Conservation (phyloP, 2,113 vertebrate species). For the Oryzias melastigma region DNA sequence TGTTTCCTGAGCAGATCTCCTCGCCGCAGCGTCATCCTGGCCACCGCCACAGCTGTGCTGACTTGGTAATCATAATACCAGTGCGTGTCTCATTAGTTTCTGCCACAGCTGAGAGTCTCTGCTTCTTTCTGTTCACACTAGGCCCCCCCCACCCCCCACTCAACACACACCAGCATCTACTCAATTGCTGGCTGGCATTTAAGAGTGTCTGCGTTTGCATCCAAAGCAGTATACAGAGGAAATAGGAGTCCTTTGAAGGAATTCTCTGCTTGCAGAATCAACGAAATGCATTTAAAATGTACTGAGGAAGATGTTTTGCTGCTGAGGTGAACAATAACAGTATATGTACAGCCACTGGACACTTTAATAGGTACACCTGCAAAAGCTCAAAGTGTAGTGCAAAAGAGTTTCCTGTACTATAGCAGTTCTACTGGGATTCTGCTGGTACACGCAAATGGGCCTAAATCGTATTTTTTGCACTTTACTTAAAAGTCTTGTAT, state of each 20-base stretch:
- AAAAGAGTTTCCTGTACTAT: no score
- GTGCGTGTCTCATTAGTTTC: constrained; percentile 73
- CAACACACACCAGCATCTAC: constrained; percentile 29
- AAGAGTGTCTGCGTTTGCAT: constrained; percentile 64
- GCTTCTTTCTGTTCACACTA: constrained; percentile 38
- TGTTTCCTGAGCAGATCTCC: constrained; percentile 45
- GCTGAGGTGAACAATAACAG: constrained; percentile 50
- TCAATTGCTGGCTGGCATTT: constrained; percentile 70
- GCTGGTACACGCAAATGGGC: no score
- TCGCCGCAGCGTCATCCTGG: constrained; percentile 13
- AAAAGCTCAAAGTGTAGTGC: no score
- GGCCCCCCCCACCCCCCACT: constrained; percentile 9
- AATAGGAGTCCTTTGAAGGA: constrained; percentile 73
- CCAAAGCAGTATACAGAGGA: constrained; percentile 71
- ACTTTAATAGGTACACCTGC: no score
- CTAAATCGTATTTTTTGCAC: no score
- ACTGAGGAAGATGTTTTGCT: constrained; percentile 68
- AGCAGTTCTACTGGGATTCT: no score
- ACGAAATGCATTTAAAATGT: constrained; percentile 68
- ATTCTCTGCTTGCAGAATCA: constrained; percentile 68
- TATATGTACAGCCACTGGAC: constrained; percentile 29
- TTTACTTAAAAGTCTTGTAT: no score
- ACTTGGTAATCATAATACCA: constrained; percentile 74
- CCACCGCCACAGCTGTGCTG: constrained; percentile 48
- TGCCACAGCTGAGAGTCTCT: constrained; percentile 68